phyloP scores from a whole-genome alignment of 2,888 invertebrate species.

The Cosmopolites sordidus region DNA sequence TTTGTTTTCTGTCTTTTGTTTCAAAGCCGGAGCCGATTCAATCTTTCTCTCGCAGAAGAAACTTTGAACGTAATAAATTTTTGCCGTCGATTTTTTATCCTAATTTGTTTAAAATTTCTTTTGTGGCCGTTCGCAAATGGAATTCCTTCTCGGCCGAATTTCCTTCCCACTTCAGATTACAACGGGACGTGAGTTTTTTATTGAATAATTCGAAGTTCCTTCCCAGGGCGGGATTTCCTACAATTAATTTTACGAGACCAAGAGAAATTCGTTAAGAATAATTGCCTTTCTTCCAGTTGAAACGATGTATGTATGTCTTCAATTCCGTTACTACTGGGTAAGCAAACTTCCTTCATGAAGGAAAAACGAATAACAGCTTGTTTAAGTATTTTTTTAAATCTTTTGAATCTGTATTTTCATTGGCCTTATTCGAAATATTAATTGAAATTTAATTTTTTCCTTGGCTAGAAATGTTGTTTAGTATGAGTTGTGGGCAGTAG shows the following conservation, averaged over 20 bases:
- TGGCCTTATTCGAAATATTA: too few relatives aligned
- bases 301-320: conserved; percentile 7
- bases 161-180: conserved; percentile 3
- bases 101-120: conserved; percentile 23
- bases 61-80: conserved; percentile 24
- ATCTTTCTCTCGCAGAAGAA: conserved; percentile 20
- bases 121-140: conserved; percentile 14
- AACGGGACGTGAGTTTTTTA: conserved; percentile 6
- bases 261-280: too few relatives aligned
- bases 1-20: conserved; percentile 33
- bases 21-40: conserved; percentile 30
- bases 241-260: neutral
- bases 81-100: conserved; percentile 15
- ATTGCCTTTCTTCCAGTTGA: conserved; percentile 2
- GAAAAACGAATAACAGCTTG: too few relatives aligned
- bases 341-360: too few relatives aligned
- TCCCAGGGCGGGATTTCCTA: neutral
- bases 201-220: neutral
- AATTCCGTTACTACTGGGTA: too few relatives aligned
- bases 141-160: conserved; percentile 3
- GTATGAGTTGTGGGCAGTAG: too few relatives aligned
- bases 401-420: too few relatives aligned
- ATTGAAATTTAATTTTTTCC: too few relatives aligned
- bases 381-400: too few relatives aligned
- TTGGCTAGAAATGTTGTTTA: too few relatives aligned